Evolutionary conservation across 1,140 invertebrate species (phyloP).

Genomic region (Drepana arcuata): DNA sequence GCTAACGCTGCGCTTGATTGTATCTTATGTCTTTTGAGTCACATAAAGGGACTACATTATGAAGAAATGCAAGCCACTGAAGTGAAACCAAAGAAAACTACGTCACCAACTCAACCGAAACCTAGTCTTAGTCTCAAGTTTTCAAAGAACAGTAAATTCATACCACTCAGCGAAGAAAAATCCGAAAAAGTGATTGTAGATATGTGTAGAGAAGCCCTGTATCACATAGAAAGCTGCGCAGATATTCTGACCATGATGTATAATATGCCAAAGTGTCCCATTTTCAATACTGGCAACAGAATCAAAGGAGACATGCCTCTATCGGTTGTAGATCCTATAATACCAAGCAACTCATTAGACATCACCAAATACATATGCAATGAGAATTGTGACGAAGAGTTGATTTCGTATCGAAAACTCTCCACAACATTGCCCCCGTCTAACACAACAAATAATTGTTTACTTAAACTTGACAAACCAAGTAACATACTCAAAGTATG

Average conservation of each 20-base stretch:
- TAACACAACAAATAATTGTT: slow-evolving; percentile 73
- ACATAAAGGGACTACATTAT: slow-evolving; percentile 74
- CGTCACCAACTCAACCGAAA: slow-evolving; percentile 38
- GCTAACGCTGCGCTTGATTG: slow-evolving; percentile 95
- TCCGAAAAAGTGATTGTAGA: slow-evolving; percentile 73
- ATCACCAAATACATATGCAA: slow-evolving; percentile 66
- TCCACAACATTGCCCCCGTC: slow-evolving; percentile 73
- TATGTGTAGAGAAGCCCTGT: slow-evolving; percentile 88
- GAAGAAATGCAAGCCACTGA: slow-evolving; percentile 56
- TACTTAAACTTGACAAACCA: slow-evolving; percentile 82
- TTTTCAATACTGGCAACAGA: slow-evolving; percentile 91
- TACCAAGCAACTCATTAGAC: slow-evolving; percentile 77
- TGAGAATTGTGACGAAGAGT: slow-evolving; percentile 61
- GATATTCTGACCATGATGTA: slow-evolving; percentile 93
- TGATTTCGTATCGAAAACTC: slow-evolving; percentile 76
- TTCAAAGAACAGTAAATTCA: slow-evolving; percentile 59
- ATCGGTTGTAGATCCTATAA: slow-evolving; percentile 87
- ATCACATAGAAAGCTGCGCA: slow-evolving; percentile 88
- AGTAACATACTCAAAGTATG: slow-evolving; percentile 92
- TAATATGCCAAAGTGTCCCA: slow-evolving; percentile 94
- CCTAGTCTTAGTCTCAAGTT: slow-evolving; percentile 55
- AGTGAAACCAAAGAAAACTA: slow-evolving; percentile 52
- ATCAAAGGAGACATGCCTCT: slow-evolving; percentile 85
- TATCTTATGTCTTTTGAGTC: slow-evolving; percentile 86
- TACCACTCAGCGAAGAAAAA: slow-evolving; percentile 60